Base-by-base conservation (phyloP, 2,113 vertebrate species). In the Isurus oxyrinchus region DNA sequence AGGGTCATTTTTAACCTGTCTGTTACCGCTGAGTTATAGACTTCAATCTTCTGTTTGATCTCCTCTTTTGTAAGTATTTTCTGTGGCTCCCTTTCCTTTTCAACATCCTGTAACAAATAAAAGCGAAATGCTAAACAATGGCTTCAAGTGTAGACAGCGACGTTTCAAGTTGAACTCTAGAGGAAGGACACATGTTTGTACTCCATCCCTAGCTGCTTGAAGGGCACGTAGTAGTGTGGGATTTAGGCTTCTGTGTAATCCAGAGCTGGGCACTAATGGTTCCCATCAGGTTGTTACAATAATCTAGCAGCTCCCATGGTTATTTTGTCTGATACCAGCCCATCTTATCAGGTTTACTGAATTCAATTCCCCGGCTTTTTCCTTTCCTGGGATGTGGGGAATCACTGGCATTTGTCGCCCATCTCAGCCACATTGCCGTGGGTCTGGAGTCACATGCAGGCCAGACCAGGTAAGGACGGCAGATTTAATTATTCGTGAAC, bases 1-100 rank as follows among this genome's bases (percentile, higher is more conserved):
- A 99, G 97, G 66, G 99, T 99, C 99, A 99, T 99, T 97, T 99
- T 99, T 79, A 99, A 97, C 97, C 98, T 98, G 98, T 99, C 99
- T 96, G 97, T 98, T 96, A 99, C 99, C 94, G 98, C 97, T 88
- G 97, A 97, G 97, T 99, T 99, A 97, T 99, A 99, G 87, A 97
- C 98, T 94, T 99, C 98, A 96, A 99, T 97, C 97, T 98, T 99
- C 97, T 98, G 98, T 97, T 98, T 97, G 98, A 99, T 98, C 97
- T 99, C 99, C 97, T 99, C 99, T 96, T 98, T 97, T 97, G 98
- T 99, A 98, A 99, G 98, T 97, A 98, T 98, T 96, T 97, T 98
- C 31, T 98, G 98, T 84, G 98, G 97, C 97, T 99, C 98, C 96
- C 97, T 97, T 97, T 99, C 98, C 97, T 99, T 99, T 97, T 99